Base-by-base conservation (phyloP, 2,797 vertebrate genomes). In the Cirrhinus molitorella region DNA sequence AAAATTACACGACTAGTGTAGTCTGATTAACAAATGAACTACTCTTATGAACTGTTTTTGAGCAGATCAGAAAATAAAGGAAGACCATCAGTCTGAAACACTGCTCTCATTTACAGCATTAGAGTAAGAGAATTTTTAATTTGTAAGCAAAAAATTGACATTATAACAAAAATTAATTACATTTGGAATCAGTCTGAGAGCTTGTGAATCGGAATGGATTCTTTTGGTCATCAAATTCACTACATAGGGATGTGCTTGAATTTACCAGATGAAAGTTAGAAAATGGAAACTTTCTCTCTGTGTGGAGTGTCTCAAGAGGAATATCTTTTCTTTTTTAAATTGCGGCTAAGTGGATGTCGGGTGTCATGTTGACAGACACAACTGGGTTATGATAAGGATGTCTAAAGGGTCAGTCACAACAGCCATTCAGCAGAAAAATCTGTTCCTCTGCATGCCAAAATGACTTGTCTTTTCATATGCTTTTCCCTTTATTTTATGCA, bases 341-440 rank as follows among this genome's bases (percentile, higher is more conserved):
- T 55, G 31, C n/a, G 17, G 59, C 43, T 78, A 63, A 65, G 40
- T 65, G 28, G 65, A 55, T 68, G 63, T 66, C 6, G 77, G 63
- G 21, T 37, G 1, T 25, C 65, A 79, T 79, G 55, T 59, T 47
- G 68, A 63, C 51, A 57, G 53, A 53, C 43, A 74, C 25, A 73
- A 65, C 53, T 17, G 45, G 31, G 25, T 40, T 65, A 63, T 73
- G 21, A 73, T 65, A 34, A 53, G 45, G 45, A 51, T 65, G 8
- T 65, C n/a, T 65, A n/a, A 28, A 63, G 5, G 80, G 70, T 82
- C 31, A 40, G 31, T 74, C 16, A 51, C 45, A 65, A 40, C 72
- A 55, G 19, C 70, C 23, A 31, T 71, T 71, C 14, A 67, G 19
- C 13, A 25, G n/a, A 79, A 79, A 23, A 63, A 55, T 68, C 63